A percentile compares a stretch with the other conserved stretches of the same genome.
Evolutionary conservation across 2,797 vertebrate genomes (phyloP).

Genomic region (Cyprinodon diabolis): DNA sequence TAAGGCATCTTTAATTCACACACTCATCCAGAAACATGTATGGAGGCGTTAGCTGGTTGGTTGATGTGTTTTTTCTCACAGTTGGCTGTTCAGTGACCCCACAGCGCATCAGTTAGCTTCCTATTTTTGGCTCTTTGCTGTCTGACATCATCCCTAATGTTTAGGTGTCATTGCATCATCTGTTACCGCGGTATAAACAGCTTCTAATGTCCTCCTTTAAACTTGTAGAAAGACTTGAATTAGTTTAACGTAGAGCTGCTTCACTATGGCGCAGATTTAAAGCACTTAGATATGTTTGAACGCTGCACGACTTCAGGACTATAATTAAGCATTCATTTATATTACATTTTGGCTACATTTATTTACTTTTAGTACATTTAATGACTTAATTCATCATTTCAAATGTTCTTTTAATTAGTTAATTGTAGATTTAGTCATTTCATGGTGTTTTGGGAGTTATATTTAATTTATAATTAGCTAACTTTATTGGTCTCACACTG

Average conservation of each 20-base stretch:
- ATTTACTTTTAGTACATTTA: no score
- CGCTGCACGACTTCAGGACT: no score
- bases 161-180: neutral
- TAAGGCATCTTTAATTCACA: neutral
- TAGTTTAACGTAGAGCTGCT: neutral
- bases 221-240: neutral
- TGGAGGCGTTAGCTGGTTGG: neutral
- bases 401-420: no score
- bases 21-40: neutral
- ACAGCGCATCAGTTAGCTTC: neutral
- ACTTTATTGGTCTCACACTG: no score
- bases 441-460: no score
- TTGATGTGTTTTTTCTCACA: neutral
- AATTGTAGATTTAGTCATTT: no score
- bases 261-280: neutral
- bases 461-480: no score
- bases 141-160: constrained; percentile 6
- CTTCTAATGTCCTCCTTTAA: neutral
- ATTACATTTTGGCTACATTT: no score
- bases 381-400: no score
- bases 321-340: no score
- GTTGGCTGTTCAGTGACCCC: neutral
- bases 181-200: neutral
- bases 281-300: neutral
- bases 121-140: constrained; percentile 1